phyloP scores from a whole-genome alignment of 2,888 invertebrate genomes.

The Ypsolopha sequella region DNA sequence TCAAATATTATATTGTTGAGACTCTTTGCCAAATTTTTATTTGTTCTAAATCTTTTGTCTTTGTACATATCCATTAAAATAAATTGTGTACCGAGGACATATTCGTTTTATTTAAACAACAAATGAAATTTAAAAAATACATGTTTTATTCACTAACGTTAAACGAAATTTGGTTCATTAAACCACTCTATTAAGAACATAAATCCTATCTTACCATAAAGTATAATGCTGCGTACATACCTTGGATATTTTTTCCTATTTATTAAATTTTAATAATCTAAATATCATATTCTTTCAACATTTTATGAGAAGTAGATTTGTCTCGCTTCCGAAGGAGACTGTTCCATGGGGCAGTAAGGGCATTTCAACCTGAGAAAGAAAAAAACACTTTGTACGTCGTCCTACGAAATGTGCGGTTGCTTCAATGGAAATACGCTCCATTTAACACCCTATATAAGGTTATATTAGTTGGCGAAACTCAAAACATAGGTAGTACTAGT shows the following conservation, averaged over 20 bases:
- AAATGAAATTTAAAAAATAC: neutral
- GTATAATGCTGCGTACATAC: no score
- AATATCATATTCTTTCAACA: neutral
- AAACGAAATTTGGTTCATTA: neutral
- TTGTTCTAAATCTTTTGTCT: constrained; percentile 59
- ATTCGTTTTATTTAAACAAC: constrained; percentile 23
- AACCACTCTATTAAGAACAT: no score
- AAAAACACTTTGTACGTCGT: no score
- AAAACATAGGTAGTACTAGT: no score
- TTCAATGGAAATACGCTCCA: no score
- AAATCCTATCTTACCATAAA: no score
- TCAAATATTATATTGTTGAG: constrained; percentile 51
- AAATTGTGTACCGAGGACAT: constrained; percentile 60
- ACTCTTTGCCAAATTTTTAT: constrained; percentile 65
- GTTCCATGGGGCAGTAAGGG: constrained; percentile 98
- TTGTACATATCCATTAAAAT: constrained; percentile 68
- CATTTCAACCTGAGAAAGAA: constrained; percentile 89
- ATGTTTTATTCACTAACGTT: constrained; percentile 1
- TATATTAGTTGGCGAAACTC: no score
- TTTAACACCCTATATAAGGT: no score
- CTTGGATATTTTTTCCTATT: no score
- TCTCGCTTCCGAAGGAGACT: constrained; percentile 91
- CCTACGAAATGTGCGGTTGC: no score
- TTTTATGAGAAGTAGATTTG: constrained; percentile 88
- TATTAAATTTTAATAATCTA: no score